A percentile compares a stretch with the other conserved stretches of the same genome.
Conservation (phyloP, 2,113 vertebrate genomes). For the Cottus gobio region DNA sequence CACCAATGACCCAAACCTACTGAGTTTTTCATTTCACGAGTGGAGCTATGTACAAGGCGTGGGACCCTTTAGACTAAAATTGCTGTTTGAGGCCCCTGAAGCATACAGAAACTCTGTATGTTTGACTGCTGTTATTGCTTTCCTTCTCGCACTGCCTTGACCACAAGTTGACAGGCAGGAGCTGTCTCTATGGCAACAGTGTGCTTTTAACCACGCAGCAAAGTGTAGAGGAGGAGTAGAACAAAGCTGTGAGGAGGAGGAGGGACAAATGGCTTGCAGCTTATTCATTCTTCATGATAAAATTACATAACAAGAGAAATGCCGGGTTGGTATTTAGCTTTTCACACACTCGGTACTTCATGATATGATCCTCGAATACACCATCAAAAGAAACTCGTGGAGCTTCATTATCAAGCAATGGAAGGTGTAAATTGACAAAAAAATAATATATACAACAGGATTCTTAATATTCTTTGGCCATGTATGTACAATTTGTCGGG, state of each 20-base stretch:
- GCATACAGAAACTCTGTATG: background rate
- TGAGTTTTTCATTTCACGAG: background rate
- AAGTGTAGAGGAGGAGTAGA: constrained; percentile 16
- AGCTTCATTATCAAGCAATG: background rate
- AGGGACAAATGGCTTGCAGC: constrained; percentile 6
- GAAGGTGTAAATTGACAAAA: background rate
- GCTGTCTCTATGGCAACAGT: constrained; percentile 63
- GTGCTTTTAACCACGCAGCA: constrained; percentile 30
- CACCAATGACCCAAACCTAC: background rate
- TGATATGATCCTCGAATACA: constrained; percentile 1
- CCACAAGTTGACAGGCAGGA: constrained; percentile 37
- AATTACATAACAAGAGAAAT: constrained; percentile 7
- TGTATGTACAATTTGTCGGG: background rate
- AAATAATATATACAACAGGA: background rate
- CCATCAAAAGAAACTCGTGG: background rate
- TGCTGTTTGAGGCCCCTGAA: background rate
- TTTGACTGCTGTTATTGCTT: constrained; percentile 27
- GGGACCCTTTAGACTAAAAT: background rate
- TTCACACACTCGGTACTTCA: background rate
- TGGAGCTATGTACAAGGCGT: background rate
- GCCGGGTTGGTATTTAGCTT: background rate
- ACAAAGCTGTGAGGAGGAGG: constrained; percentile 31
- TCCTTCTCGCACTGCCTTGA: constrained; percentile 25
- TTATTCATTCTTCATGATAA: constrained; percentile 24
- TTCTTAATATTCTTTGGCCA: background rate